Base-by-base conservation (phyloP, 1,140 invertebrate genomes). In the Brachionus plicatilis region DNA sequence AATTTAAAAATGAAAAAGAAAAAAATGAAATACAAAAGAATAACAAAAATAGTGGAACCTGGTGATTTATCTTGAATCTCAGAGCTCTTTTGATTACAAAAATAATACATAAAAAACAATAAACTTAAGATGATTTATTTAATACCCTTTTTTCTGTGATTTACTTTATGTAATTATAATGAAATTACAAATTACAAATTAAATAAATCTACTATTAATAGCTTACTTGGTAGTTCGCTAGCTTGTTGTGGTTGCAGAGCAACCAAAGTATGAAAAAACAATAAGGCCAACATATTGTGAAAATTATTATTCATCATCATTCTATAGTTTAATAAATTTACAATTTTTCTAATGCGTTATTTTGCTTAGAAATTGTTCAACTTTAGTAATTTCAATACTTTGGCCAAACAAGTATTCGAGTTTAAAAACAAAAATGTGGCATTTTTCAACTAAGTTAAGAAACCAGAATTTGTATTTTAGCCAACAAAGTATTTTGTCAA, bases 131-230 rank as follows among this genome's bases (percentile, higher is more conserved):
- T 60, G 53, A 60, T 60, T 60, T 60, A 60, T 60, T 60, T 60
- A 60, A 60, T 60, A 60, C 53, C 68, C 37, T 43, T 72, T 24
- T 24, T 72, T 72, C 33, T 72, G 68, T 72, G 68, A 72, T 72
- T 72, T 72, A 72, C 37, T 72, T 72, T 72, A 72, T 72, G 68
- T 72, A 72, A 72, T 72, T 72, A 72, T 72, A 72, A 72, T 41
- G 11, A 72, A 72, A 72, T 72, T 72, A 72, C 12, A 72, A 72
- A 72, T 43, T 41, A 72, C 68, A 41, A 72, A 72, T 41, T 72
- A 41, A 33, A 33, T 33, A 68, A 29, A 68, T 14, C 17, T 33
- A 68, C 66, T 68, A 68, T 11, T 45, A 47, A 33, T 68, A 66
- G 27, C 20, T 66, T 66, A 53, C 47, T 60, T 60, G 53, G n/a